These are phyloP conservation scores for Synanthedon andrenaeformis DNA, from an alignment of 2,888 invertebrate genomes.

Conservation along the genomic window DNA sequence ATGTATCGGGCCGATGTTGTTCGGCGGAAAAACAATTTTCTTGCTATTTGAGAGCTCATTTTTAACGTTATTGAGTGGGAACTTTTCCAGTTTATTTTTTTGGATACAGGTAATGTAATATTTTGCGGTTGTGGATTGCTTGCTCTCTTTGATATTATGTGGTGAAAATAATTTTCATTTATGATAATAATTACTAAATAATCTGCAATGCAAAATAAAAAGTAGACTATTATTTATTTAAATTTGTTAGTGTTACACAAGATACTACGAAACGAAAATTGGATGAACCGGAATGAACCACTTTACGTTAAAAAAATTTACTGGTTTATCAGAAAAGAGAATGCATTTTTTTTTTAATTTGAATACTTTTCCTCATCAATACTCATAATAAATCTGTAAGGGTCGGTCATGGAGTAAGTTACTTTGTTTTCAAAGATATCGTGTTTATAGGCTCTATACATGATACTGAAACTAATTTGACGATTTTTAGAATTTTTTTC, in stretches of 20 bases:
- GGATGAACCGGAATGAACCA: background rate
- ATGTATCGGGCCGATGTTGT: constrained; percentile 40
- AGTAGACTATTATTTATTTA: background rate
- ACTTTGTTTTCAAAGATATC: too few relatives aligned
- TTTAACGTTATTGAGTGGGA: constrained; percentile 59
- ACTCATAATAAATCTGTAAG: too few relatives aligned
- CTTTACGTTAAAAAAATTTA: background rate
- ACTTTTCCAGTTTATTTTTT: constrained; percentile 18
- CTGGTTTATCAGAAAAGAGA: background rate
- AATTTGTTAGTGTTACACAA: background rate
- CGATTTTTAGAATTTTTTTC: too few relatives aligned
- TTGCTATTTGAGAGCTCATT: constrained; percentile 52
- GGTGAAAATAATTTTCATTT: too few relatives aligned
- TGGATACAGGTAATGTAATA: background rate
- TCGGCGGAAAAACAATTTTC: constrained; percentile 58
- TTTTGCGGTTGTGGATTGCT: background rate
- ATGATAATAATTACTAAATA: too few relatives aligned
- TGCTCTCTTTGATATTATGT: background rate
- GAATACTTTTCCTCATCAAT: too few relatives aligned
- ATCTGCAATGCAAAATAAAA: too few relatives aligned
- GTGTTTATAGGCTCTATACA: too few relatives aligned
- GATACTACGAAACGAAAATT: background rate
- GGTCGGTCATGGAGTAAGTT: too few relatives aligned
- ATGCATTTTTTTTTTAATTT: too few relatives aligned
- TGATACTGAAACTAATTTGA: too few relatives aligned